Base-by-base conservation (phyloP, 2,888 invertebrate species). In the Amblyjoppa fuscipennis region DNA sequence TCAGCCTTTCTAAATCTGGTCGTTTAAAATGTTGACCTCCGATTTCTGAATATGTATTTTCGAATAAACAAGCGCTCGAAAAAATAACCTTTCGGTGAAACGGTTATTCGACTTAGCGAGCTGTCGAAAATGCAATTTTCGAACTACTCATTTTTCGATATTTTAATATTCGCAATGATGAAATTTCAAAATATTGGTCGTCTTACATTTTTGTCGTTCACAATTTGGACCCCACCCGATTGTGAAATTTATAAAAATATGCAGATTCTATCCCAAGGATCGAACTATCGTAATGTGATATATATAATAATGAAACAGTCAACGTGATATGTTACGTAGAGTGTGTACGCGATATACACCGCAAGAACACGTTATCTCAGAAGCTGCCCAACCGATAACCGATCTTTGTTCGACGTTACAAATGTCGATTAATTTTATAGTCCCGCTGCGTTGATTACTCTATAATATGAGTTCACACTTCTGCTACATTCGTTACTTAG, bases 251-350 rank as follows among this genome's bases (percentile, higher is more conserved):
- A 13, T 59, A 11, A 59, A 53, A 59, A 59, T 13, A 25, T 28
- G 28, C 28, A 28, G 28, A 45, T 16, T 45, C 16, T 34, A 25
- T 64, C 49, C 49, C 41, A 25, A 73, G 38, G 13, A 38, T 75
- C 59, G 51, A 74, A 75, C 73, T 68, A 61, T 61, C 61, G 68
- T 81, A 77, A 82, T 77, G 81, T 82, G 78, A 82, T 85, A 82
- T 71, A 38, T 71, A 49, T 20, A 20, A 49, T 59, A 59, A 71
- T 79, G 49, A 81, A 70, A 64, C 81, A 78, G 70, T 64, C 76
- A 76, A 81, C 56, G 61, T 49, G 31, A 66, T 56, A 56, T 34
- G 11, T 56, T 53, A 45, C 78, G 49, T 69, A 38, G 69, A 78
- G 31, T 61, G 28, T 66, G 41, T 56, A 76, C 41, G 77, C 41